phyloP scores from a whole-genome alignment of 2,113 vertebrate species.

The Sprattus sprattus region DNA sequence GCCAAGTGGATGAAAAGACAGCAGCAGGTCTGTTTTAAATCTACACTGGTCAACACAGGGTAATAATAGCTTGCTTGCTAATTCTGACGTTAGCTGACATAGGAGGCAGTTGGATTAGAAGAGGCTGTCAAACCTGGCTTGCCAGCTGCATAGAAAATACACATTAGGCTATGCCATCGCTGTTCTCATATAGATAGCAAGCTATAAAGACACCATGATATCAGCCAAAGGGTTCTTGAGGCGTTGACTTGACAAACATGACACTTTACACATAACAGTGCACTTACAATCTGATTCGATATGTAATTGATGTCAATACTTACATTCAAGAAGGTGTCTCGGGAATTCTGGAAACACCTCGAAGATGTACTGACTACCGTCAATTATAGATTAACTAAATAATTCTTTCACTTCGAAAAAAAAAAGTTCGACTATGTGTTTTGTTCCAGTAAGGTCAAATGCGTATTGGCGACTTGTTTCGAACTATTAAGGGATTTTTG shows the following conservation, averaged over 20 bases:
- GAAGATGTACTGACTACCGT: neutral
- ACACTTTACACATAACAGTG: no score
- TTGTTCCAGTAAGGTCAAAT: neutral
- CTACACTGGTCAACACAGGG: neutral
- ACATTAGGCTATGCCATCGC: neutral
- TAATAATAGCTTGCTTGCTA: neutral
- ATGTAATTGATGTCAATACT: neutral
- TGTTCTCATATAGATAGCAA: neutral
- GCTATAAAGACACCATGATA: neutral
- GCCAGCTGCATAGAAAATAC: neutral
- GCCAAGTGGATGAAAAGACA: neutral
- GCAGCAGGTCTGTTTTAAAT: neutral
- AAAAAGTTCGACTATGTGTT: neutral
- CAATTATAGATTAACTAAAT: neutral
- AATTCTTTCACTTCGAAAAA: neutral
- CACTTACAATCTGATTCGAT: neutral
- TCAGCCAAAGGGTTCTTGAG: neutral
- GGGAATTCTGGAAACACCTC: neutral
- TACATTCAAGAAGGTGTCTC: slow-evolving; percentile 13
- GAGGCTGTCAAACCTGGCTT: neutral
- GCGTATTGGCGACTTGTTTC: neutral
- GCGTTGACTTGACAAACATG: neutral
- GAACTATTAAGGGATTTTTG: slow-evolving; percentile 20
- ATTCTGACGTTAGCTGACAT: neutral
- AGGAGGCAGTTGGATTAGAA: no score